Base-by-base conservation (phyloP, 37 sponge, comb jelly and placozoan species). In the Corticium candelabrum region DNA sequence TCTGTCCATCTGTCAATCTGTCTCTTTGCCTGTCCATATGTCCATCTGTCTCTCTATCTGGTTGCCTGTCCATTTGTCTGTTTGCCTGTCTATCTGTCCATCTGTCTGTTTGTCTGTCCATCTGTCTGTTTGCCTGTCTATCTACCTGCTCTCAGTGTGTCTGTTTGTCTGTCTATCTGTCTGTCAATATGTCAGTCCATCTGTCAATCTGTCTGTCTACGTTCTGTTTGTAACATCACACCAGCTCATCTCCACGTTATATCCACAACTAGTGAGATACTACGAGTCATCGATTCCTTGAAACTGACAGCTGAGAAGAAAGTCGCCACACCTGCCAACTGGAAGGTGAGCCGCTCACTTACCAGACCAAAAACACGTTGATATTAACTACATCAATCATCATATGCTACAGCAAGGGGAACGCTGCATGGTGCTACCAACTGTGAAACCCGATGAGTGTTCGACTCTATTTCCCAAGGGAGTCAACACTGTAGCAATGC, bases 241-340 rank as follows among this genome's bases (percentile, higher is more conserved):
- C 11, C 5, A 43, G 5, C 11, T 11, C 56, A 15, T 43, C 11
- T 11, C 11, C 11, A 11, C 11, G 56, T 43, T 43, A 11, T 43
- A 15, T 15, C 11, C 56, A 43, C 11, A 15, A 11, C 11, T 15
- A 90, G 88, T 85, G 99, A 98, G 79, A 89, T 98, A 74, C 74
- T 98, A 34, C 83, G 99, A 29, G 95, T 94, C 3, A 85, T 98
- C 68, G 99, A 98, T 67, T 95, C 95, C 4, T 89, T 98, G 21
- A 89, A 98, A 75, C 87, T 98, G 75, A 98, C 99, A 43, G 93
- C 87, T 41, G 40, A 84, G 82, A 98, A 98, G 83, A 94, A 90
- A 74, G 99, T 98, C 11, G 99, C 99, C 27, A 98, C 99, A 57
- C 99, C 99, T 34, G 99, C 89, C 30, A 90, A 98, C 87, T 98